Evolutionary conservation across 2,113 vertebrate species (phyloP).

Genomic region (Cinclus cinclus): DNA sequence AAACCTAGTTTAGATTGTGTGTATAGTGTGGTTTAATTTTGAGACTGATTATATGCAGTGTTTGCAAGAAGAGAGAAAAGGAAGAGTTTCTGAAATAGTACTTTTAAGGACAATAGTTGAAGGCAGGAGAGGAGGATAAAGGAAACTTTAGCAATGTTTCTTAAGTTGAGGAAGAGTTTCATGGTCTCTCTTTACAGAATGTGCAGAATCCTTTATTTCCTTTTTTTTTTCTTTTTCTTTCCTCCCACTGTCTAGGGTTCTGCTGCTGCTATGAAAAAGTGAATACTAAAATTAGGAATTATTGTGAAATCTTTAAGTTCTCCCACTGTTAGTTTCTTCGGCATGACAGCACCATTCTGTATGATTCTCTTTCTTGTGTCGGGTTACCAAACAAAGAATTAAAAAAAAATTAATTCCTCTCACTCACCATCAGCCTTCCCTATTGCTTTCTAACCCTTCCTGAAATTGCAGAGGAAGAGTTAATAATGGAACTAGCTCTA

Average conservation of each 20-base stretch:
- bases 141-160: background rate
- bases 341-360: background rate
- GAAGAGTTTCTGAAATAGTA: background rate
- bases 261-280: background rate
- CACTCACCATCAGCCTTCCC: background rate
- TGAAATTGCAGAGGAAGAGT: slow-evolving; percentile 27
- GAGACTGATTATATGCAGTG: background rate
- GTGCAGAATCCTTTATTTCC: background rate
- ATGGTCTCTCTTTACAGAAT: background rate
- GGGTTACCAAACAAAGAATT: background rate
- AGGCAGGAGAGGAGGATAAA: background rate
- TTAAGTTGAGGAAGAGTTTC: background rate
- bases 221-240: background rate
- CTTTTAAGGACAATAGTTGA: background rate
- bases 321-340: background rate
- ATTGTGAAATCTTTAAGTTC: background rate
- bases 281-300: background rate
- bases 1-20: background rate
- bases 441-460: background rate
- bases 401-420: background rate
- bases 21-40: background rate
- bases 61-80: background rate
- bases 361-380: background rate
- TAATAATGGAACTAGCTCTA: slow-evolving; percentile 32
- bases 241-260: background rate